A percentile compares a stretch with the other conserved stretches of the same genome.
Conservation (phyloP, 2,888 invertebrate species). For the Minunthozetes semirufus region DNA sequence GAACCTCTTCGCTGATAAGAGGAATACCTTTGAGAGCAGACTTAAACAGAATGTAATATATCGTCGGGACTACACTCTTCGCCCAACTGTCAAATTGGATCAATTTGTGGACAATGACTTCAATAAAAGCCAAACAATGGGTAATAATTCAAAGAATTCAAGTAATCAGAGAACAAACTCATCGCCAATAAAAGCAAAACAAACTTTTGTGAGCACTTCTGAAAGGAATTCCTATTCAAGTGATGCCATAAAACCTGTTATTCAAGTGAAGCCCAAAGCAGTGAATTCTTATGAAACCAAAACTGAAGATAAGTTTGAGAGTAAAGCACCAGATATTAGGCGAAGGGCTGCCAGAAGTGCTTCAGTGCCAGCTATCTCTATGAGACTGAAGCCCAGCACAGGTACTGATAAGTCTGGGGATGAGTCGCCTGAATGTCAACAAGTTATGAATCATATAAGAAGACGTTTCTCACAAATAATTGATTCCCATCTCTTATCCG, state of each 20-base stretch:
- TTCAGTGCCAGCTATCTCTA: conserved; percentile 1
- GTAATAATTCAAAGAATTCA: neutral
- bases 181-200: conserved; percentile 7
- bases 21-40: neutral
- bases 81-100: conserved; percentile 13
- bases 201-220: neutral
- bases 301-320: neutral
- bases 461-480: conserved; percentile 17
- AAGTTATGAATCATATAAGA: neutral
- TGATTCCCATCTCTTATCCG: conserved; percentile 21
- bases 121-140: neutral
- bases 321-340: neutral
- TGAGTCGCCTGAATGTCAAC: neutral
- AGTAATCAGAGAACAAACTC: conserved; percentile 15
- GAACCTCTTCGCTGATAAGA: neutral
- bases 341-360: conserved; percentile 10
- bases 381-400: neutral
- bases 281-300: neutral
- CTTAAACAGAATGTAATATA: conserved; percentile 23
- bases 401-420: neutral
- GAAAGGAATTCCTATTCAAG: neutral
- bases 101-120: neutral
- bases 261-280: neutral
- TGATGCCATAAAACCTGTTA: conserved; percentile 26
- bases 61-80: neutral